Evolutionary conservation across 1,140 invertebrate genomes (phyloP), one percentile per base, ranked within the genome.

Genomic region (Spodoptera frugiperda): DNA sequence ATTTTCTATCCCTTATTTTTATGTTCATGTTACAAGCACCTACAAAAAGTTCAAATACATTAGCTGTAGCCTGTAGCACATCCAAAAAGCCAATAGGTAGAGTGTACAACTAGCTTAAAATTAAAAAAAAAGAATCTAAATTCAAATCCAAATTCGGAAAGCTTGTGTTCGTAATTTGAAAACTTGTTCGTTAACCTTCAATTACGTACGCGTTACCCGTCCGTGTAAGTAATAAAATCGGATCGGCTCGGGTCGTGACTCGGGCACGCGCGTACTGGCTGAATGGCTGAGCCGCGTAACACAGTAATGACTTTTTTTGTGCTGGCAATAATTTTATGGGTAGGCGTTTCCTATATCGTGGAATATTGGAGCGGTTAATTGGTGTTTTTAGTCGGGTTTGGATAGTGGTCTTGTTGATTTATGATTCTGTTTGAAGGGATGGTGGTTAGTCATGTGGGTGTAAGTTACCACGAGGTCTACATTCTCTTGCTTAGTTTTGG

Each of bases 201-300:
- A 73, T 73, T 59, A 73, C 71, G 33, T 59, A 73, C 71, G 33
- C 39, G 21, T 59, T 59, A 59, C 61, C 33, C 44, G 61, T 65
- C 49, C 61, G 61, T 65, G 61, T 65, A 61, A 61, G 57, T 61
- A 67, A 76, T 76, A 76, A 76, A 76, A 67, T 65, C 61, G 39
- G 39, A 48, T 63, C 33, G 39, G 39, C 14, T 46, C 39, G 15
- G 73, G 78, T 81, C 77, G 80, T 81, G 80, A 76, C 72, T 57
- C 44, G 44, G 57, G 74, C 74, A 76, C 79, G 79, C 71, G 76
- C 72, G 10, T 39, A 39, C 33, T 30, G 54, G 55, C 76, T 48
- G 46, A 25, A 25, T n/a, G n/a, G n/a, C n/a, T n/a, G 55, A 39
- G 65, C 57, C 59, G 55, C 79, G 79, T 83, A 81, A 83, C 76